Conservation (phyloP, 2,797 vertebrate genomes). For the Liparis tanakae region DNA sequence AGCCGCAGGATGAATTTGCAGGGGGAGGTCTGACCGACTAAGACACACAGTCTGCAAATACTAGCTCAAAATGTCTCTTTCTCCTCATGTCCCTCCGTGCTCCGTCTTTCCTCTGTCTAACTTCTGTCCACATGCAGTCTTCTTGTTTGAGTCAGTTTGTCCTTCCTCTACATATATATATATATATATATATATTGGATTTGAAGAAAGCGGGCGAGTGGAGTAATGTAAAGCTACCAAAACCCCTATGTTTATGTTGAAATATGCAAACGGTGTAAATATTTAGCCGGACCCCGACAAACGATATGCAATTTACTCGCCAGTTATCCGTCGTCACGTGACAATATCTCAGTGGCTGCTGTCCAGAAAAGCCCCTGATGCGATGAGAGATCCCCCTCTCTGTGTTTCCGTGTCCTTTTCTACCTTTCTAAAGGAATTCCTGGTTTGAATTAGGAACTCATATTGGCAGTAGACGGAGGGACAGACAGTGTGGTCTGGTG, state of each 20-base stretch:
- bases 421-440: constrained; percentile 69
- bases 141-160: constrained; percentile 29
- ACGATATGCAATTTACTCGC: constrained; percentile 65
- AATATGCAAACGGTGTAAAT: constrained; percentile 74
- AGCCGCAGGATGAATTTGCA: constrained; percentile 64
- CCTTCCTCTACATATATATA: constrained; percentile 40
- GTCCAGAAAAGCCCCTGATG: constrained; percentile 58
- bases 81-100: constrained; percentile 5
- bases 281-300: constrained; percentile 63
- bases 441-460: constrained; percentile 76
- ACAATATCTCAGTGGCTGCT: constrained; percentile 71
- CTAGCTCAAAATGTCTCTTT: constrained; percentile 2
- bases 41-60: constrained; percentile 36
- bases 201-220: constrained; percentile 32
- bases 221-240: constrained; percentile 57
- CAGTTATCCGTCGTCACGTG: constrained; percentile 70
- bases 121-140: constrained; percentile 13
- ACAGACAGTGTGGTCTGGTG: constrained; percentile 66
- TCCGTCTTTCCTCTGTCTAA: neutral
- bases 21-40: constrained; percentile 41
- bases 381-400: constrained; percentile 70
- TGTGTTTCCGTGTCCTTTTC: constrained; percentile 63
- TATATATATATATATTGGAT: constrained; percentile 47
- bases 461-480: constrained; percentile 61
- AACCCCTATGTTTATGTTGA: constrained; percentile 62